These are phyloP conservation scores for Ovis canadensis DNA, from an alignment of 2,113 vertebrate genomes.

Conservation along the genomic window DNA sequence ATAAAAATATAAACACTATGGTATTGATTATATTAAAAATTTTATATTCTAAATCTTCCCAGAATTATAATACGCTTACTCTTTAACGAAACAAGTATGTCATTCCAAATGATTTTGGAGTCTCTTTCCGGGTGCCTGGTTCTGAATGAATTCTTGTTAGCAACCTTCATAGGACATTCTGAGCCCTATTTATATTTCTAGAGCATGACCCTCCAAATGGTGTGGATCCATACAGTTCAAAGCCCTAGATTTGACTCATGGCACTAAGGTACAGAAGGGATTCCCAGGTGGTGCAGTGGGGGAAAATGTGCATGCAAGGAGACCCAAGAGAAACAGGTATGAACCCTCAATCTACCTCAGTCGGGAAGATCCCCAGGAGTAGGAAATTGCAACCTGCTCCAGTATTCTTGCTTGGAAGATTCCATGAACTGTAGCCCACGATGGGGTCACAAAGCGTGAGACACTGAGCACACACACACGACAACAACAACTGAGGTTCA, in stretches of 20 bases:
- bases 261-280: background rate
- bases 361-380: background rate
- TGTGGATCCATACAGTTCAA: background rate
- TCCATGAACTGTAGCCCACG: background rate
- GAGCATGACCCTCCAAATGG: background rate
- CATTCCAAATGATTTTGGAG: background rate
- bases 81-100: background rate
- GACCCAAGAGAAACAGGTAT: background rate
- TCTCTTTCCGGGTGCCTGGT: background rate
- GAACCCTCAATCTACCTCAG: background rate
- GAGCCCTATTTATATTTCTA: background rate
- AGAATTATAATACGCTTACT: background rate
- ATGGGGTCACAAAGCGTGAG: background rate
- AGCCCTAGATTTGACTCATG: background rate
- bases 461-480: background rate
- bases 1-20: background rate
- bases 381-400: background rate
- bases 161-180: background rate
- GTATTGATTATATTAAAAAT: slow-evolving; percentile 1
- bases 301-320: background rate
- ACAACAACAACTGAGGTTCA: background rate
- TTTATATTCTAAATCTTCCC: background rate
- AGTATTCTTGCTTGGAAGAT: background rate
- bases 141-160: background rate
- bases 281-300: background rate